Conservation (phyloP, 2,888 invertebrate genomes). For the Andrena bucephala region DNA sequence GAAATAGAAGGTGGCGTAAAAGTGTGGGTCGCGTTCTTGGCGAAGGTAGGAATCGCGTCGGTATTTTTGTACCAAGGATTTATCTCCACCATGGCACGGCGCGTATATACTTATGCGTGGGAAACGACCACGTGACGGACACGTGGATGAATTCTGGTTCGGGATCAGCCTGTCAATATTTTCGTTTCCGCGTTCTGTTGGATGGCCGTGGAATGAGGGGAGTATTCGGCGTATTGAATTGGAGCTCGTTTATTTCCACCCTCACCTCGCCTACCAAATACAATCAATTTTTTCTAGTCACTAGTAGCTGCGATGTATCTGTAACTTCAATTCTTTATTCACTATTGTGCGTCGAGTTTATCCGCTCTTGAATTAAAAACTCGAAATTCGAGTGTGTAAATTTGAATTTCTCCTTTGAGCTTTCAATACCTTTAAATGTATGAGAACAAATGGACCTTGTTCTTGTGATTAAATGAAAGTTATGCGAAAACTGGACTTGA, state of each 20-base stretch:
- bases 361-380: neutral
- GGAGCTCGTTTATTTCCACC: slow-evolving; percentile 16
- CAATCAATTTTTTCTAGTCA: slow-evolving; percentile 24
- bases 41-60: neutral
- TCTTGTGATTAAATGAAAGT: too few species aligned
- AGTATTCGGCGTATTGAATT: neutral
- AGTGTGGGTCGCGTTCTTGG: neutral
- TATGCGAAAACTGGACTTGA: too few species aligned
- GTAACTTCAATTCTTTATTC: neutral
- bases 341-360: neutral
- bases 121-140: slow-evolving; percentile 58
- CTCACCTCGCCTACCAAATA: neutral
- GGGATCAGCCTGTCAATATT: slow-evolving; percentile 53
- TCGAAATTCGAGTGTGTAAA: neutral
- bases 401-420: neutral
- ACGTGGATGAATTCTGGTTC: slow-evolving; percentile 38
- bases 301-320: neutral
- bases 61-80: slow-evolving; percentile 55
- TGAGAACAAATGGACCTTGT: too few species aligned
- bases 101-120: slow-evolving; percentile 44
- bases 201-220: neutral
- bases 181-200: slow-evolving; percentile 42
- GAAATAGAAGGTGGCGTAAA: slow-evolving; percentile 10
- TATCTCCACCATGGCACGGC: slow-evolving; percentile 35
- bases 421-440: too few species aligned